Evolutionary conservation across 2,888 invertebrate genomes (phyloP), one percentile per base, ranked within the genome.

Genomic region (Microdon myrmicae): DNA sequence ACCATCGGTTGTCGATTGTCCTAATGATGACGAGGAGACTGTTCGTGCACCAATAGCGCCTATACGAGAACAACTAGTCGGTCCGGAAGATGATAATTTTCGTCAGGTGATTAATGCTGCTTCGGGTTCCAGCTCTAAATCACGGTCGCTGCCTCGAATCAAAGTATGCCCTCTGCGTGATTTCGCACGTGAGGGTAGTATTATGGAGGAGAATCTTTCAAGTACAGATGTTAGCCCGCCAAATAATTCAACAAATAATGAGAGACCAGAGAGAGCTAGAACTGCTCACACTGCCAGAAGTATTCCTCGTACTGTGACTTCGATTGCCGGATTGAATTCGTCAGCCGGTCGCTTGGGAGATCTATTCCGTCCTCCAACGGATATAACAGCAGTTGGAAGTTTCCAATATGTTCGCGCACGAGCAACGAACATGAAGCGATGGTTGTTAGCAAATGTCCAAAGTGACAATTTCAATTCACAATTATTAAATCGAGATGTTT

Each of bases 401-500:
- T 84, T 88, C 53, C 72, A 82, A 14, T 76, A 80, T 41, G 85
- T 85, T 0, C 81, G 86, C 14, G 84, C 85, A 44, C 79, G 79
- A 34, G 82, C 87, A 49, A 80, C 83, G 67, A 72, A 75, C 3
- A 77, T 81, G 9, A 85, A 85, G 69, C 83, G 83, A 49, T 89
- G 89, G 89, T 73, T 89, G 14, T 78, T 89, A 69, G 86, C 89
- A 0, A 89, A 90, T 73, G 82, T 90, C 5, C 89, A 89, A 73
- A 84, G 87, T 74, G 83, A 85, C 14, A 82, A 83, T 68, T 89
- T 90, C 73, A 79, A 84, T 13, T 89, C 88, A 68, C 88, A 89
- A 76, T 82, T 85, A 6, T 78, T 89, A 34, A 88, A 89, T 76
- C 80, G 88, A 31, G 89, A 89, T 73, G 83, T 89, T 1, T 89